phyloP scores from a whole-genome alignment of 1,140 invertebrate genomes.

The Ooceraea biroi region DNA sequence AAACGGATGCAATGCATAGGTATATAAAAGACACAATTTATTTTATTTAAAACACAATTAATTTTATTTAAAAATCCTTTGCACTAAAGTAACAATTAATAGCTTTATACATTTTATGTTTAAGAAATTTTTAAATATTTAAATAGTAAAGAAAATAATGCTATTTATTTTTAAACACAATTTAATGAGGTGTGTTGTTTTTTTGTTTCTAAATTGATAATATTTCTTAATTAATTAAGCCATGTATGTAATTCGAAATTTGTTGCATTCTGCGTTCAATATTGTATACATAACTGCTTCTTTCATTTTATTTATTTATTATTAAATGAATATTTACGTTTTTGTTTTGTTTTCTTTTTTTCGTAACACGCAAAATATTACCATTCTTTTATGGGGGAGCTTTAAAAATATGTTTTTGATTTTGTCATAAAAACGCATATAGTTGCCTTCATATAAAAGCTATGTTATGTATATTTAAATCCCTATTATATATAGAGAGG shows the following conservation, averaged over 20 bases:
- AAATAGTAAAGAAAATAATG: too few species aligned
- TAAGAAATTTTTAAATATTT: too few species aligned
- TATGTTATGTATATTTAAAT: conserved; percentile 8
- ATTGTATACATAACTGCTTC: too few species aligned
- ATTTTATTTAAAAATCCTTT: not conserved
- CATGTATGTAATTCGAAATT: too few species aligned
- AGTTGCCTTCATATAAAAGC: conserved; percentile 18
- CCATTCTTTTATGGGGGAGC: not conserved
- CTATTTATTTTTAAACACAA: too few species aligned
- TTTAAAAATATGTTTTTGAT: conserved; percentile 10
- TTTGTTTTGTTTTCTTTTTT: not conserved
- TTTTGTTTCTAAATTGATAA: not conserved
- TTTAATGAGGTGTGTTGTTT: too few species aligned
- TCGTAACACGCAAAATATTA: conserved; percentile 1
- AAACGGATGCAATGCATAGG: not conserved
- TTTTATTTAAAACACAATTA: conserved; percentile 3
- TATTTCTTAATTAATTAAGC: not conserved
- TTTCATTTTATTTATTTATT: not conserved
- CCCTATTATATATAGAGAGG: not conserved
- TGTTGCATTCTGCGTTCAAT: too few species aligned
- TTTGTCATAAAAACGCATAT: not conserved
- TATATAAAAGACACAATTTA: not conserved
- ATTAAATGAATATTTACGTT: not conserved
- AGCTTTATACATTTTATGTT: not conserved
- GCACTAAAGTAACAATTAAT: not conserved